phyloP scores from a whole-genome alignment of 1,140 invertebrate genomes.

The Bombus picipes region DNA sequence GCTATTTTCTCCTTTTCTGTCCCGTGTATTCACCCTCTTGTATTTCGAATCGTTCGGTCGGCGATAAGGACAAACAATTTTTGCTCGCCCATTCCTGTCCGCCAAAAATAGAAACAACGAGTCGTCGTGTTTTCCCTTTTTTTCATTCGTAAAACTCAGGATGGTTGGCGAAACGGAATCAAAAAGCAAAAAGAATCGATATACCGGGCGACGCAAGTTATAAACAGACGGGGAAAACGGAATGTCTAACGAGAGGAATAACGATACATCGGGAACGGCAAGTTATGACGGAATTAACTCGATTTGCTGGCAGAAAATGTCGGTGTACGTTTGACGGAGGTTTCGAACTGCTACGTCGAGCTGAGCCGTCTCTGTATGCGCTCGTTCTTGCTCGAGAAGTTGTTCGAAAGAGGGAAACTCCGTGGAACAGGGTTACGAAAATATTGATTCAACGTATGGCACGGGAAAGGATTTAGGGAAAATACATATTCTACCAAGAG shows the following conservation, averaged over 20 bases:
- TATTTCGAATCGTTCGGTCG: neutral
- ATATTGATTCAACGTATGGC: slow-evolving; percentile 9
- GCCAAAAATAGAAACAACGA: neutral
- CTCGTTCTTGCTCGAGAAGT: neutral
- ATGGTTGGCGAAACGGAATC: neutral
- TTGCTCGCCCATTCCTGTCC: neutral
- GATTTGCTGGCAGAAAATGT: slow-evolving; percentile 8
- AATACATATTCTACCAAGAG: neutral
- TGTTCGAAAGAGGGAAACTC: neutral
- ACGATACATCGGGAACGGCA: neutral
- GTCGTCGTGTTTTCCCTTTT: neutral
- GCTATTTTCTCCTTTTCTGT: too few species aligned
- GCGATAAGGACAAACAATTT: neutral
- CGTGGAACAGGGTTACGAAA: slow-evolving; percentile 1
- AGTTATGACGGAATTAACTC: neutral
- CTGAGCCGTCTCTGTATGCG: neutral
- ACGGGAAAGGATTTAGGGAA: neutral
- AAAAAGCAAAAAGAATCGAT: slow-evolving; percentile 9
- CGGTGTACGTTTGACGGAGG: neutral
- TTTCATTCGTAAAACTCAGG: neutral
- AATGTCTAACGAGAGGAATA: slow-evolving; percentile 16
- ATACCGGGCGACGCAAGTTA: neutral
- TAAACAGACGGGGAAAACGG: neutral
- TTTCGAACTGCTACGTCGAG: neutral
- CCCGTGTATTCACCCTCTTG: neutral